Evolutionary conservation across 2,888 invertebrate species (phyloP), one percentile per base, ranked within the genome.

Genomic region (Xylocampa areola): DNA sequence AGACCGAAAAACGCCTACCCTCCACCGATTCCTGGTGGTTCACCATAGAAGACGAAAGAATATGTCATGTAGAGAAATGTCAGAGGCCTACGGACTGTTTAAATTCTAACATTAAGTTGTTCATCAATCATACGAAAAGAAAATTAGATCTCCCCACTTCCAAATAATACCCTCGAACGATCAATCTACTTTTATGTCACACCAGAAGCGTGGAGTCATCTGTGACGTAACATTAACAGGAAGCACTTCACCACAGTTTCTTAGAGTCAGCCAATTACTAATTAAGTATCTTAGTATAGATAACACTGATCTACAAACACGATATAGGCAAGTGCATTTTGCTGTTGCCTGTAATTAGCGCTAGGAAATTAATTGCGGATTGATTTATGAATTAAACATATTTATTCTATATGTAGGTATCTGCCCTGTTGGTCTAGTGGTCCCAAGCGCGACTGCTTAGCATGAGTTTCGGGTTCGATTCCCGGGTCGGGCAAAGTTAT

Each of bases 251-350:
- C 17, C 25, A 60, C 52, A 55, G 62, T 58, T 68, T 64, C 50
- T 58, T 50, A 17, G 23, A 65, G 52, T 65, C 40, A 62, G 45
- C 55, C 73, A 69, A 75, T 67, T 63, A 67, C 59, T 32, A 75
- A 73, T 76, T 61, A 69, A 65, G 49, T 67, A 65, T 50, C 64
- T 54, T 8, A 27, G 47, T 16, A 8, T 7, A 69, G 76, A 74
- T 70, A 60, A 76, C 25, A 70, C 16, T 66, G 71, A 67, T 67
- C 49, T 53, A 45, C 36, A 37, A 63, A 69, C 65, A 67, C 62
- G 73, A 72, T 65, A 60, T 35, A 37, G 54, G 48, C 66, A 66
- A 79, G 79, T 80, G 80, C 80, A 66, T 57, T 79, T 71, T 55
- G 74, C 47, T 80, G 79, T 79, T 57, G 37, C 36, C 36, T 43